Evolutionary conservation across 2,113 vertebrate genomes (phyloP), one percentile per base, ranked within the genome.

Genomic region (Microtus pennsylvanicus): DNA sequence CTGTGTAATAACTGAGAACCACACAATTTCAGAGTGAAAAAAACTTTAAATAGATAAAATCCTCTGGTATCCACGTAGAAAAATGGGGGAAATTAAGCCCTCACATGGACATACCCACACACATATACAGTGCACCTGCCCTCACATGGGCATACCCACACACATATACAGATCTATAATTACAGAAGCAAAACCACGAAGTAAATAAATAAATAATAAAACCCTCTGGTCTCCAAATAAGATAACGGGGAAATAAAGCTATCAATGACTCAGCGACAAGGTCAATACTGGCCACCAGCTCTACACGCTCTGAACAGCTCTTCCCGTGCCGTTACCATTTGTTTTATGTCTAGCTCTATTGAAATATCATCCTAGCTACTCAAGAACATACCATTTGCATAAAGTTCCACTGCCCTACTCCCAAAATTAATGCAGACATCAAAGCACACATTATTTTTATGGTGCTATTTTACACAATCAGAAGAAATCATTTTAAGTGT

Each of bases 261-360:
- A 42, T 58, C 75, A 65, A 26, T 86, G 87, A 89, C 50, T 93
- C 65, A 65, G 55, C 30, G 55, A 45, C 26, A 96, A 93, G 87
- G 89, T 93, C 65, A 89, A 50, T 94, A 93, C 80, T 42, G 81
- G 45, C 69, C 69, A 85, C 69, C 61, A 88, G 35, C 93, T 86
- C 78, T 86, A 50, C 30, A 93, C 7, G 30, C 42, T 95, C 70
- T 87, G 83, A 72, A 81, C 58, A 95, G 38, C 47, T 67, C 67
- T 58, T 67, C 85, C 35, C 45, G 10, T 50, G 26, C 76, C 12
- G 3, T n/a, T 11, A 63, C 30, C 16, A 70, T 63, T 83, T 91
- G 80, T 75, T 95, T 90, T 92, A 87, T 72, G 55, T 94, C 58
- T 85, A 16, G 52, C 52, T 55, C 52, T 55, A 16, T 30, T 76